phyloP scores from a whole-genome alignment of 53 echinoderm and acorn worm species.

The Echinarachnius parma region DNA sequence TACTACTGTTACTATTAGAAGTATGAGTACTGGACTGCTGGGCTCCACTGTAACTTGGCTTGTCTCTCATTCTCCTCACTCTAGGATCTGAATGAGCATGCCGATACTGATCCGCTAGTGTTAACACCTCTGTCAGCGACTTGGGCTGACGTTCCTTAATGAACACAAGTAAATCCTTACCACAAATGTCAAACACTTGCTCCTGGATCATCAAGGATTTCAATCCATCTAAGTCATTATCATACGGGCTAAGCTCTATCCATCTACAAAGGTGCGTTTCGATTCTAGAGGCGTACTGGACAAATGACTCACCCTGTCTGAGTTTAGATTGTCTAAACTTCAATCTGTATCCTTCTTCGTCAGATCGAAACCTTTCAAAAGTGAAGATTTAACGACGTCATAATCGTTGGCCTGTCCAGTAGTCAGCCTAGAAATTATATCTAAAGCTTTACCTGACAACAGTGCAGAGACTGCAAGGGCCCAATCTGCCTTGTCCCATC shows the following conservation, averaged over 20 bases:
- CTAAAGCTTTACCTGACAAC: constrained; percentile 57
- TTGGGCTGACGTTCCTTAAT: constrained; percentile 54
- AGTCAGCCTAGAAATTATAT: constrained; percentile 48
- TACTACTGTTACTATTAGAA: too few species aligned
- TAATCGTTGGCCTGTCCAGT: too few species aligned
- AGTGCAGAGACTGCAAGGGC: constrained; percentile 50
- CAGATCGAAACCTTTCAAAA: constrained; percentile 48
- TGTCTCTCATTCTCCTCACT: constrained; percentile 34
- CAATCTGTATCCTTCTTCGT: constrained; percentile 55
- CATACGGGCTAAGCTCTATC: constrained; percentile 48
- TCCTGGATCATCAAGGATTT: constrained; percentile 49
- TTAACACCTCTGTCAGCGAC: constrained; percentile 19
- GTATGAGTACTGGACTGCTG: constrained; percentile 37
- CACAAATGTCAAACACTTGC: constrained; percentile 47
- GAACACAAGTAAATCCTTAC: constrained; percentile 51
- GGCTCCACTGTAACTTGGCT: too few species aligned
- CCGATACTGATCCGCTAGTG: constrained; percentile 54
- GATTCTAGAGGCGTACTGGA: constrained; percentile 42
- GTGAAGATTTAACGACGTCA: constrained; percentile 26
- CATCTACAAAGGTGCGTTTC: constrained; percentile 44
- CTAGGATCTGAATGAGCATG: constrained; percentile 55
- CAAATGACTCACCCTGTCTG: constrained; percentile 38
- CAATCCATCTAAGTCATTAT: constrained; percentile 10
- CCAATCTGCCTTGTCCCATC: constrained; percentile 50
- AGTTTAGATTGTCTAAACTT: constrained; percentile 51